These are phyloP conservation scores for Drosophila fuyamai DNA, from an alignment of 1,140 invertebrate species.

Conservation along the genomic window DNA sequence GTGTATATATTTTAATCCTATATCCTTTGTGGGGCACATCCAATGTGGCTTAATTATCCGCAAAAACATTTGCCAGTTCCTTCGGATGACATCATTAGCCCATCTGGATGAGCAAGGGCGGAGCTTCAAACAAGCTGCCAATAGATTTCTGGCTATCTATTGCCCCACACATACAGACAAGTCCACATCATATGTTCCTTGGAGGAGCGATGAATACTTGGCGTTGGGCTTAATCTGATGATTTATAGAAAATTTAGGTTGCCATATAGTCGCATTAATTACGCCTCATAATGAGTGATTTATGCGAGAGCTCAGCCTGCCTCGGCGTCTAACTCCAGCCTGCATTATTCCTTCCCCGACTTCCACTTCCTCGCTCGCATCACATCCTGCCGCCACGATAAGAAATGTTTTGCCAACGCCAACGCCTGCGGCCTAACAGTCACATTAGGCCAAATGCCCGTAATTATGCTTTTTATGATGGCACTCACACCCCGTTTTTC, in stretches of 20 bases:
- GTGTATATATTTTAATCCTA: neutral
- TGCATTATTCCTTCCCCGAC: constrained; percentile 27
- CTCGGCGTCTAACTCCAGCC: constrained; percentile 31
- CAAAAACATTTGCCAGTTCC: constrained; percentile 11
- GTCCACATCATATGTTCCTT: constrained; percentile 41
- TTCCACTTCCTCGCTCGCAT: constrained; percentile 22
- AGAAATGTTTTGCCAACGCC: constrained; percentile 46
- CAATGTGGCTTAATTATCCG: constrained; percentile 10
- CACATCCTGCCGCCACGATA: constrained; percentile 48
- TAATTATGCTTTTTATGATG: constrained; percentile 57
- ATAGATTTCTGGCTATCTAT: constrained; percentile 34
- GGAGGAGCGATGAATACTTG: constrained; percentile 22
- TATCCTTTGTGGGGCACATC: neutral
- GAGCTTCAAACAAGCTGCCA: constrained; percentile 21
- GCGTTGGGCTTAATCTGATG: constrained; percentile 47
- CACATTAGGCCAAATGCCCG: constrained; percentile 55
- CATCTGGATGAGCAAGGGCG: constrained; percentile 8
- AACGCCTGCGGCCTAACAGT: constrained; percentile 37
- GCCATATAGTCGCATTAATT: constrained; percentile 55
- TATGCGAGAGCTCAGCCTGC: constrained; percentile 37
- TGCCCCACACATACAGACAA: neutral
- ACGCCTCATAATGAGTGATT: constrained; percentile 55
- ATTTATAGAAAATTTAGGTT: constrained; percentile 53
- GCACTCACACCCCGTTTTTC: constrained; percentile 20
- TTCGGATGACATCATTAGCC: constrained; percentile 24